Percentiles rank a stretch among this genome's conserved stretches.
Evolutionary conservation across 2,888 invertebrate species (phyloP).

Genomic region (Loripinus fragilis): DNA sequence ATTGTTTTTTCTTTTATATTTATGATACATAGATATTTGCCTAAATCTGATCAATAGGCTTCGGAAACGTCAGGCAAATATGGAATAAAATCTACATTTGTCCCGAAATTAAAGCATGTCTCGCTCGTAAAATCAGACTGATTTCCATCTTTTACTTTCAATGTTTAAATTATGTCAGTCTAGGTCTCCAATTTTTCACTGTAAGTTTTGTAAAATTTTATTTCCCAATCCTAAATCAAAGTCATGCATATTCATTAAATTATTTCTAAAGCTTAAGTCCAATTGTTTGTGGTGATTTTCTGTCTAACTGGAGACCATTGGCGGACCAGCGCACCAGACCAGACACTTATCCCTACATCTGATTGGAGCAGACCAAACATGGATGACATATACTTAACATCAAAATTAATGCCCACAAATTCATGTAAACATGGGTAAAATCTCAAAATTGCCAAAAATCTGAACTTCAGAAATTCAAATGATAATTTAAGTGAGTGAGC

Average conservation of each 20-base stretch:
- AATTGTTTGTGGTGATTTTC: not conserved
- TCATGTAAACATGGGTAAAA: too few species aligned
- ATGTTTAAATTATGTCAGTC: constrained; percentile 17
- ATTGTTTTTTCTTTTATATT: constrained; percentile 20
- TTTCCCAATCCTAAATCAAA: constrained; percentile 7
- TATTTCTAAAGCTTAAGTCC: not conserved
- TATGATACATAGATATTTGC: constrained; percentile 13
- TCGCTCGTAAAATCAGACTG: constrained; percentile 19
- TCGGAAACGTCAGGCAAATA: constrained; percentile 9
- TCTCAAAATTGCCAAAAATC: too few species aligned
- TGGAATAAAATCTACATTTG: constrained; percentile 22
- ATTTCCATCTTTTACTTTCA: constrained; percentile 18
- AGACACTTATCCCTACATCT: too few species aligned
- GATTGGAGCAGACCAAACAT: too few species aligned
- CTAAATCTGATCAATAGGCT: constrained; percentile 10
- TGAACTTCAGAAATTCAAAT: too few species aligned
- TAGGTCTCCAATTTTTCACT: constrained; percentile 16
- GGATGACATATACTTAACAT: too few species aligned
- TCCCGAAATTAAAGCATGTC: constrained; percentile 14
- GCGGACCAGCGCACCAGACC: too few species aligned
- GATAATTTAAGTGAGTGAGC: too few species aligned
- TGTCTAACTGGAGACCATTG: not conserved
- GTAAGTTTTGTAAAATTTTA: constrained; percentile 20
- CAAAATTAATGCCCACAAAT: too few species aligned
- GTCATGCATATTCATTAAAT: constrained; percentile 18